These are phyloP conservation scores for Gallinago nigripennis DNA, from an alignment of 2,797 vertebrate genomes.

Conservation along the genomic window DNA sequence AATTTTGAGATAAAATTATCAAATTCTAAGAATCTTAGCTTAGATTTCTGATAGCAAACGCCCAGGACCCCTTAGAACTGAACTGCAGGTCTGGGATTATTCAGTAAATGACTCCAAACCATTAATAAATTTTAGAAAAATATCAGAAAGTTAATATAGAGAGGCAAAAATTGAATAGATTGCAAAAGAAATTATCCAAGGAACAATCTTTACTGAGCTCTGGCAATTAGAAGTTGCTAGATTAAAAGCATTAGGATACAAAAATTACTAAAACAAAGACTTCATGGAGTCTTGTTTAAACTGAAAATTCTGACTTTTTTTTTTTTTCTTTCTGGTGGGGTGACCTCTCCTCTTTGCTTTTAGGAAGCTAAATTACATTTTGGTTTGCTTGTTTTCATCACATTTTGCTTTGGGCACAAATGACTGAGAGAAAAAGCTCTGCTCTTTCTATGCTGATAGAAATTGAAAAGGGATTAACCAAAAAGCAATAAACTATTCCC, in stretches of 20 bases:
- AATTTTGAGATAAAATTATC: not conserved
- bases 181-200: conserved; percentile 2
- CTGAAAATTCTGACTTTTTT: not conserved
- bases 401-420: conserved; percentile 37
- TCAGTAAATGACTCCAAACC: not conserved
- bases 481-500: conserved; percentile 32
- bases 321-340: not conserved
- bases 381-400: conserved; percentile 15
- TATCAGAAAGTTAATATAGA: not conserved
- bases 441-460: conserved; percentile 37
- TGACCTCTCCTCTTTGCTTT: conserved; percentile 21
- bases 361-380: conserved; percentile 19
- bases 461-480: conserved; percentile 52
- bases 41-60: not conserved
- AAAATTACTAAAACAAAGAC: not conserved
- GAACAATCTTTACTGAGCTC: not conserved
- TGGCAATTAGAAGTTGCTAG: conserved; percentile 23
- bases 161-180: not conserved
- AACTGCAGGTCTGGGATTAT: not conserved
- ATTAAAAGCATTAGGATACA: conserved; percentile 2
- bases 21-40: not conserved
- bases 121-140: not conserved
- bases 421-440: not conserved
- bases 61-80: not conserved
- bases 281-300: conserved; percentile 10